Evolutionary conservation across 2,888 invertebrate species (phyloP).

Genomic region (Pegoplata infirma): DNA sequence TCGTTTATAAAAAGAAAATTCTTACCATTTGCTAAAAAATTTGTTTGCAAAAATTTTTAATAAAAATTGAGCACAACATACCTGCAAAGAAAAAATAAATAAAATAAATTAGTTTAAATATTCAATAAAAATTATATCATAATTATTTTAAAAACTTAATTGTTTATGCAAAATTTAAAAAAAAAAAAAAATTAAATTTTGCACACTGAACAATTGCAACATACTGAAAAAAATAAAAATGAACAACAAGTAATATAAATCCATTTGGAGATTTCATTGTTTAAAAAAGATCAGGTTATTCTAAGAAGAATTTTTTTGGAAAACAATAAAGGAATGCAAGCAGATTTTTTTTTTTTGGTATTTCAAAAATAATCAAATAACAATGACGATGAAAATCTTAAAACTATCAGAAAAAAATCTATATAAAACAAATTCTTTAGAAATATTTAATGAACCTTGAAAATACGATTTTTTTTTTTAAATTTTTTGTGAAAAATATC

Average conservation of each 20-base stretch:
- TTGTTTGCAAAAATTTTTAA: not conserved
- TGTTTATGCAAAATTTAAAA: slow-evolving; percentile 27
- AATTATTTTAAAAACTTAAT: slow-evolving; percentile 11
- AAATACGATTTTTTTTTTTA: too few relatives aligned
- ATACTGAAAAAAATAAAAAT: too few relatives aligned
- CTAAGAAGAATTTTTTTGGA: not conserved
- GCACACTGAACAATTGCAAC: slow-evolving; percentile 26
- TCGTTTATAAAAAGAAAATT: too few relatives aligned
- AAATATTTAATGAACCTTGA: slow-evolving; percentile 38
- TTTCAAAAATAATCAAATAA: not conserved
- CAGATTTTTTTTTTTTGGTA: not conserved
- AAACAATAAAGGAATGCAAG: slow-evolving; percentile 2
- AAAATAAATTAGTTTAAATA: not conserved
- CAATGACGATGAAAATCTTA: slow-evolving; percentile 1
- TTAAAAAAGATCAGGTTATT: not conserved
- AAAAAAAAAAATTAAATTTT: slow-evolving; percentile 25
- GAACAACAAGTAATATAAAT: too few relatives aligned
- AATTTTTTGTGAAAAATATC: slow-evolving; percentile 20
- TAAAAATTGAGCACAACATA: slow-evolving; percentile 9
- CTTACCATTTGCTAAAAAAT: slow-evolving; percentile 30
- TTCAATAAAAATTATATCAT: slow-evolving; percentile 8
- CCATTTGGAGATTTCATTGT: slow-evolving; percentile 37
- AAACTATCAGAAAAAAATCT: not conserved
- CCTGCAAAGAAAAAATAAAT: slow-evolving; percentile 33
- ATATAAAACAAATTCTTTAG: slow-evolving; percentile 1